phyloP scores from a whole-genome alignment of 2,113 vertebrate genomes.

The Cheirogaleus medius region DNA sequence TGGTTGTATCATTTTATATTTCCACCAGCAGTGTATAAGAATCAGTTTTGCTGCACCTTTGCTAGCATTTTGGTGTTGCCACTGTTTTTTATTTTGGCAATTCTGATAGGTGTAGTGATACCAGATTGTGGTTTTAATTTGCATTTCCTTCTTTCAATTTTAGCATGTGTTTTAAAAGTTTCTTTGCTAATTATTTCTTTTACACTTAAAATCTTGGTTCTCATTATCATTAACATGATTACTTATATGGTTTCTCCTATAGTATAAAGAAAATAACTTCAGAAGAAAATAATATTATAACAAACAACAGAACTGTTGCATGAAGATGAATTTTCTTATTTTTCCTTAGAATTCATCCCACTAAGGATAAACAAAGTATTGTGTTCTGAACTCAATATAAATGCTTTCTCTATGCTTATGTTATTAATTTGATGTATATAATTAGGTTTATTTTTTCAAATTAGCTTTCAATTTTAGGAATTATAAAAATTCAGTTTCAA shows the following conservation, averaged over 20 bases:
- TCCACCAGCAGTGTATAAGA: neutral
- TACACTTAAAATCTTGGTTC: neutral
- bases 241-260: neutral
- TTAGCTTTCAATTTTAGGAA: neutral
- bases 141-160: neutral
- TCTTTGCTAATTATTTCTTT: neutral
- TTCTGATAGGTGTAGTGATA: neutral
- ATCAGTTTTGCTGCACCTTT: neutral
- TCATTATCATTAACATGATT: neutral
- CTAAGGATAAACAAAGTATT: neutral
- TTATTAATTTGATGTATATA: neutral
- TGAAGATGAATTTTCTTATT: neutral
- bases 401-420: neutral
- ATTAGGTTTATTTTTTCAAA: neutral
- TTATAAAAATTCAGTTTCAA: neutral
- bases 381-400: neutral
- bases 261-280: conserved; percentile 1
- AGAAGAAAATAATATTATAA: neutral
- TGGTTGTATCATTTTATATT: neutral
- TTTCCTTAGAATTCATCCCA: neutral
- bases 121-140: neutral
- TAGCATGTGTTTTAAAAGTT: neutral
- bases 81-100: conserved; percentile 1
- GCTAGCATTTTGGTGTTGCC: neutral
- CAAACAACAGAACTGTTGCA: neutral